Conservation (phyloP, 2,797 vertebrate genomes). For the Prionace glauca region DNA sequence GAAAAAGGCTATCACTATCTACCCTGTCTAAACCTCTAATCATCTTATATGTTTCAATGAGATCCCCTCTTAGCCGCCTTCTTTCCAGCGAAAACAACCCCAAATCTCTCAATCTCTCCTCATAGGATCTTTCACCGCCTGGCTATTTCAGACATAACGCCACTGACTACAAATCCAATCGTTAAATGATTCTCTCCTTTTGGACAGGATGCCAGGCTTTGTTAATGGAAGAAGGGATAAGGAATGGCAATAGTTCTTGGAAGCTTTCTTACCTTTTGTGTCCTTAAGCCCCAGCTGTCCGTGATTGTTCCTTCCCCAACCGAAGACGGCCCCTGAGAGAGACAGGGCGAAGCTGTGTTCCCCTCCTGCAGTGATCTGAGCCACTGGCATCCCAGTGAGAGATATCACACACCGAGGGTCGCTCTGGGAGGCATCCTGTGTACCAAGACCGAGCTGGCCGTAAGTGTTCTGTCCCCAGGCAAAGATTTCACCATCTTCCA, state of each 20-base stretch:
- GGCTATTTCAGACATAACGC: no score
- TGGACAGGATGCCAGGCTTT: not conserved
- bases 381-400: slow-evolving; percentile 45
- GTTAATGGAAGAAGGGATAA: not conserved
- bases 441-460: slow-evolving; percentile 46
- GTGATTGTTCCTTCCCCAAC: slow-evolving; percentile 46
- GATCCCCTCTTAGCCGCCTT: no score
- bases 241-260: slow-evolving; percentile 35
- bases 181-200: not conserved
- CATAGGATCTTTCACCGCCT: no score
- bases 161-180: no score
- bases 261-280: not conserved
- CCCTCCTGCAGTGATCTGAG: slow-evolving; percentile 46
- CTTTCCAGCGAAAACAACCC: no score
- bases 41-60: no score
- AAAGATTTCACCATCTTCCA: slow-evolving; percentile 44
- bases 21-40: no score
- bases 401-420: slow-evolving; percentile 38
- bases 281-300: slow-evolving; percentile 44
- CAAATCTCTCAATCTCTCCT: no score
- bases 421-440: not conserved
- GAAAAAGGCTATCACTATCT: no score
- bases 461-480: slow-evolving; percentile 46
- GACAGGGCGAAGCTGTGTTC: slow-evolving; percentile 47
- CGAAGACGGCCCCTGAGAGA: slow-evolving; percentile 44